Conservation (phyloP, 2,888 invertebrate genomes). For the Cryptops parisi region DNA sequence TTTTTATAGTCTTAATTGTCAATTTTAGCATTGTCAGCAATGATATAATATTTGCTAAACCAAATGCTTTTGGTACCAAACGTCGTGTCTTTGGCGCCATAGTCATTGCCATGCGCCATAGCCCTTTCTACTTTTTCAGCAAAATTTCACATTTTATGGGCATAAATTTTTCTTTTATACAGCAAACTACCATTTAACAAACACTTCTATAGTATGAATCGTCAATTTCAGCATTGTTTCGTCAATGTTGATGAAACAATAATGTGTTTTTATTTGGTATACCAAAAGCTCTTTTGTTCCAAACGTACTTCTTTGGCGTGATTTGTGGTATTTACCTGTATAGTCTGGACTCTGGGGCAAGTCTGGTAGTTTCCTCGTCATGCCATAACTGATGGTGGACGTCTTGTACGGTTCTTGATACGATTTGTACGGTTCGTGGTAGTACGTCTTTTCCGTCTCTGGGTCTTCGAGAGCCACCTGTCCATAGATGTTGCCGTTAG, state of each 20-base stretch:
- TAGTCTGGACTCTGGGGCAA: slow-evolving; percentile 39
- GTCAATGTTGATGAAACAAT: no score
- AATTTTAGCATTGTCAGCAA: no score
- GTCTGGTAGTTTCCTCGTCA: slow-evolving; percentile 28
- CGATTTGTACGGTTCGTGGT: slow-evolving; percentile 33
- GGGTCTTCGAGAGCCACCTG: slow-evolving; percentile 31
- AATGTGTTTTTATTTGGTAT: no score
- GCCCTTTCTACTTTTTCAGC: not conserved
- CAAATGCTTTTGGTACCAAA: no score
- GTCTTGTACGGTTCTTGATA: slow-evolving; percentile 18
- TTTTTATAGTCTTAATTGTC: no score
- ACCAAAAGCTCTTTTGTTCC: no score
- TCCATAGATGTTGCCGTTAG: slow-evolving; percentile 34
- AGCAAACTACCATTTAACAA: no score
- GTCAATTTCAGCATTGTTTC: no score
- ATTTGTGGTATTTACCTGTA: slow-evolving; percentile 34
- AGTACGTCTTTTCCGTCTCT: slow-evolving; percentile 30
- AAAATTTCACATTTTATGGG: not conserved
- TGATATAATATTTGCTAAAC: no score
- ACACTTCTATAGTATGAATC: no score
- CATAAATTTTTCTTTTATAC: no score
- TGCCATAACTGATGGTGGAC: slow-evolving; percentile 25
- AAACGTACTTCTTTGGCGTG: not conserved
- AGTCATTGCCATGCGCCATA: not conserved
- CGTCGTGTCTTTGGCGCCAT: no score